A percentile compares a stretch with the other conserved stretches of the same genome.
These are phyloP conservation scores for Takifugu flavidus DNA, from an alignment of 2,113 vertebrate genomes.

Conservation along the genomic window DNA sequence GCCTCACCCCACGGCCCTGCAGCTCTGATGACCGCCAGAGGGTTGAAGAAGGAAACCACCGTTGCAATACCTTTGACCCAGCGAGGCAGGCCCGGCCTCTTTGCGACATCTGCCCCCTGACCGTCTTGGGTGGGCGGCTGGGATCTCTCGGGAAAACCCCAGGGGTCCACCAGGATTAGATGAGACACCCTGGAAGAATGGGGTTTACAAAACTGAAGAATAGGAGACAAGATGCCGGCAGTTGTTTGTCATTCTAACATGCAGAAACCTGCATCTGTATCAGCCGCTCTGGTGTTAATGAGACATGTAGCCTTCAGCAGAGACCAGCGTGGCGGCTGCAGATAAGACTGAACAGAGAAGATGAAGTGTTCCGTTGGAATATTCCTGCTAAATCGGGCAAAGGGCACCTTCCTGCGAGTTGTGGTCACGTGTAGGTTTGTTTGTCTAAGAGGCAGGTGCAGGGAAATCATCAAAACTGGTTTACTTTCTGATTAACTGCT, in stretches of 20 bases:
- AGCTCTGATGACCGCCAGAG: constrained; percentile 86
- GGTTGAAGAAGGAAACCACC: constrained; percentile 83
- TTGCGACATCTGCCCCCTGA: constrained; percentile 43
- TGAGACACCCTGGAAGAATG: constrained; percentile 79
- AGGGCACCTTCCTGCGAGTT: not conserved
- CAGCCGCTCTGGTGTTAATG: no score
- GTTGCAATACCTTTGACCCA: constrained; percentile 81
- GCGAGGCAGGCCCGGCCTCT: constrained; percentile 64
- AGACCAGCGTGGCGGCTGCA: no score
- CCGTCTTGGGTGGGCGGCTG: constrained; percentile 56
- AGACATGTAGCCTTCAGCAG: no score
- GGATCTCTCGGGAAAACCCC: constrained; percentile 84
- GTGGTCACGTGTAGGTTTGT: not conserved
- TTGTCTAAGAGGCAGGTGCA: not conserved
- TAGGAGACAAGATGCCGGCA: not conserved
- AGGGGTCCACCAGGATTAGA: constrained; percentile 88
- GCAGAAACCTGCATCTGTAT: no score
- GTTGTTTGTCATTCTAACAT: not conserved
- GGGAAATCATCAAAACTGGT: not conserved
- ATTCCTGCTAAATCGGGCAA: not conserved
- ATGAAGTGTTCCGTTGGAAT: not conserved
- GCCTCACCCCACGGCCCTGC: constrained; percentile 87
- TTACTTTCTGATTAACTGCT: not conserved
- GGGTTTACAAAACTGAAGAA: not conserved
- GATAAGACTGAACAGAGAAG: not conserved